Base-by-base conservation (phyloP, 1,140 invertebrate genomes). In the Bombus terrestris region DNA sequence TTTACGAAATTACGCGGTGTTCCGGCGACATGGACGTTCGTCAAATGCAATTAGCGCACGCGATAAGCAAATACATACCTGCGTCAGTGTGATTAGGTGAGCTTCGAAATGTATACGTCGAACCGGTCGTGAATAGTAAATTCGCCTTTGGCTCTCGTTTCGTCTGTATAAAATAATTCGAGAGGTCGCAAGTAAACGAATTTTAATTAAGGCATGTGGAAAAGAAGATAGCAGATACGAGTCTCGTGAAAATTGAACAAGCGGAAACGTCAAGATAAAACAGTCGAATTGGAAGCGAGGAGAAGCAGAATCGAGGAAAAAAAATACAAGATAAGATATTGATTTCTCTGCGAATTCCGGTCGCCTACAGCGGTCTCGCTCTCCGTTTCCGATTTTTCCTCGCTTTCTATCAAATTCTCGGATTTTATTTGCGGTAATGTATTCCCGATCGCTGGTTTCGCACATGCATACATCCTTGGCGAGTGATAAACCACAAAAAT, bases 191-290 rank as follows among this genome's bases (percentile, higher is more conserved):
- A 73, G n/a, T n/a, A n/a, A 80, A 69, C 43, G 78, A 81, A 81
- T 81, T 73, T 81, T 81, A 81, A 81, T 81, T 81, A 81, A 81
- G 68, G 79, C 79, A 73, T 62, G 79, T 39, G 79, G 79, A 81
- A 81, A 81, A 37, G n/a, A 25, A 32, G 79, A 81, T 59, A 81
- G 75, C 9, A 32, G 22, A 35, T n/a, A n/a, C 32, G 62, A 37
- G 35, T 4, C 12, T 18, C 3, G 39, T 68, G 68, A 22, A 57
- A 81, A 73, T 72, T 43, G 79, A 72, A 81, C 79, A 41, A 43
- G 79, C 74, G 39, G 66, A 77, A 77, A 78, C 72, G 81, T 47
- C 47, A 35, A 77, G 82, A 83, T 83, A 83, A 77, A 83, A 53
- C 9, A 35, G 28, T 37, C 32, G 22, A 35, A 13, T 6, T 59